Conservation (phyloP, 2,888 invertebrate species). For the Didymodactylos carnosus region DNA sequence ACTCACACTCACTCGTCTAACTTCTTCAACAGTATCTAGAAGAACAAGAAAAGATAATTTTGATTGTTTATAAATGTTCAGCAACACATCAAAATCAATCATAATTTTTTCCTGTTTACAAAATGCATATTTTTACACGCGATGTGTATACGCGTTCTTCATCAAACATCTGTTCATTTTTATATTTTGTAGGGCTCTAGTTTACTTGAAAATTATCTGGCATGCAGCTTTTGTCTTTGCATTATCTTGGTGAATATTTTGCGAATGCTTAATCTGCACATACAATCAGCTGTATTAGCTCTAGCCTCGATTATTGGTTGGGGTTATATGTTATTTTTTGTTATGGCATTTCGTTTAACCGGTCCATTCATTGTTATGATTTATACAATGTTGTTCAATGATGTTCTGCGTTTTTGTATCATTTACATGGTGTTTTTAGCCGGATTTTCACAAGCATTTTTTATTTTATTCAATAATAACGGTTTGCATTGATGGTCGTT, state of each 20-base stretch:
- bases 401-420: constrained; percentile 74
- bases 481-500: too few species aligned
- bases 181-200: not conserved
- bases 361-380: constrained; percentile 99
- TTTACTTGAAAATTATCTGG: not conserved
- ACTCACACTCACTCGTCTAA: too few species aligned
- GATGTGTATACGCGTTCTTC: too few species aligned
- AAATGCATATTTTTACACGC: too few species aligned
- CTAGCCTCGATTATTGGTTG: not conserved
- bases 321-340: not conserved
- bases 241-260: not conserved
- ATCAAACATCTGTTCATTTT: too few species aligned
- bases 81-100: too few species aligned
- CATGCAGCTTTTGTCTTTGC: not conserved
- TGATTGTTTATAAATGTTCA: too few species aligned
- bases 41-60: too few species aligned
- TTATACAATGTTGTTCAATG: constrained; percentile 90
- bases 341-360: not conserved
- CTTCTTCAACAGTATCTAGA: too few species aligned
- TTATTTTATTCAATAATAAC: not conserved
- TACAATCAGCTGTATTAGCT: not conserved
- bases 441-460: constrained; percentile 76
- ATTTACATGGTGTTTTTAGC: constrained; percentile 90
- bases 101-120: too few species aligned
- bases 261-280: not conserved